These are phyloP conservation scores for Folsomia candida DNA, from an alignment of 2,888 invertebrate species.

Conservation along the genomic window DNA sequence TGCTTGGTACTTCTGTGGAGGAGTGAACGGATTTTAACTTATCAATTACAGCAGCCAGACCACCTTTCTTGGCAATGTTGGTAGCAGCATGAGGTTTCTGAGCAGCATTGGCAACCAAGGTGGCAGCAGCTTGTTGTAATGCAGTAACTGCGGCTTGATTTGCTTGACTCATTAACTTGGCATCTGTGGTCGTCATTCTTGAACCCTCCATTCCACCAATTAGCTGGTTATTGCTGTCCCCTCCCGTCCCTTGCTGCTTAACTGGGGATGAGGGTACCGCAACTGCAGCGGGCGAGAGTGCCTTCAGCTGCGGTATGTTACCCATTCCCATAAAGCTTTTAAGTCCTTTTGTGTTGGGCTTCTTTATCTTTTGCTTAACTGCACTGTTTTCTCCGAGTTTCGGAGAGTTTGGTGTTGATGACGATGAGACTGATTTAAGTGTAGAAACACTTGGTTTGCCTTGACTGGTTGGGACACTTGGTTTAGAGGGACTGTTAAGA, in stretches of 20 bases:
- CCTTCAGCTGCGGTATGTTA: constrained; percentile 9
- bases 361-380: constrained; percentile 10
- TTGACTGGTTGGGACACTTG: background rate
- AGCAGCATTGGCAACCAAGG: constrained; percentile 10
- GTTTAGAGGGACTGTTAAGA: background rate
- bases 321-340: constrained; percentile 5
- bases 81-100: constrained; percentile 18
- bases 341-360: background rate
- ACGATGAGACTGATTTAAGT: constrained; percentile 45
- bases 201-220: background rate
- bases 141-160: constrained; percentile 31
- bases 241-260: background rate
- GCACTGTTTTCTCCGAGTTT: background rate
- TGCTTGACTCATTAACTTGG: constrained; percentile 12
- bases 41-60: constrained; percentile 81
- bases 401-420: constrained; percentile 18
- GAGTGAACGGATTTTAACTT: constrained; percentile 67
- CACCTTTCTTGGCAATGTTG: constrained; percentile 56
- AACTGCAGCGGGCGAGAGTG: background rate
- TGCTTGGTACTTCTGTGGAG: background rate
- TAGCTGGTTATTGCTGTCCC: too few species aligned
- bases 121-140: constrained; percentile 27
- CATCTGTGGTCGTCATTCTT: background rate
- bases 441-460: constrained; percentile 50
- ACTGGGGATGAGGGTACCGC: background rate